phyloP scores from a whole-genome alignment of 2,888 invertebrate species.

The Zonitis immaculata region DNA sequence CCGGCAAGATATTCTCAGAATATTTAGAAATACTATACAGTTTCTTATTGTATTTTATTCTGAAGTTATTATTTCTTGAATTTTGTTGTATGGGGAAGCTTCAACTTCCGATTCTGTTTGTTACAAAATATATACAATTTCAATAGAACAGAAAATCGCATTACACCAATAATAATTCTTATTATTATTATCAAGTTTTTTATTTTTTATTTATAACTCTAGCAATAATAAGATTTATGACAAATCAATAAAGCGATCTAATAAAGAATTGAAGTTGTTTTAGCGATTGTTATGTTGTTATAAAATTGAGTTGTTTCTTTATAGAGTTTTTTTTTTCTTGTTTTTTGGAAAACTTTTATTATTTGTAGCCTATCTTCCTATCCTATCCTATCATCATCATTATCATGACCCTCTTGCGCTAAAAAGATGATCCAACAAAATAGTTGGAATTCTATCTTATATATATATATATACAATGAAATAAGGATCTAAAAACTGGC shows the following conservation, averaged over 20 bases:
- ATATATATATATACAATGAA: too few relatives aligned
- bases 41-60: not conserved
- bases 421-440: not conserved
- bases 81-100: not conserved
- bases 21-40: not conserved
- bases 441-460: not conserved
- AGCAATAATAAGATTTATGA: too few relatives aligned
- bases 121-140: too few relatives aligned
- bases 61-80: not conserved
- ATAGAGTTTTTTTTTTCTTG: too few relatives aligned
- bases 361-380: not conserved
- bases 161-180: too few relatives aligned
- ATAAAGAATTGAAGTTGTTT: too few relatives aligned
- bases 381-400: not conserved
- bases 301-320: not conserved
- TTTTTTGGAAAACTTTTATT: not conserved
- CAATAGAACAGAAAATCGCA: too few relatives aligned
- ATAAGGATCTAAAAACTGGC: too few relatives aligned
- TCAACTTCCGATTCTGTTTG: not conserved
- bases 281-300: too few relatives aligned
- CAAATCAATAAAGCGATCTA: too few relatives aligned
- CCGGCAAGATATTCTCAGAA: not conserved
- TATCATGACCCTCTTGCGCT: not conserved
- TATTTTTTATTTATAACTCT: too few relatives aligned
- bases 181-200: too few relatives aligned